These are phyloP conservation scores for Buceros bicornis DNA, from an alignment of 2,797 vertebrate genomes.

Conservation along the genomic window DNA sequence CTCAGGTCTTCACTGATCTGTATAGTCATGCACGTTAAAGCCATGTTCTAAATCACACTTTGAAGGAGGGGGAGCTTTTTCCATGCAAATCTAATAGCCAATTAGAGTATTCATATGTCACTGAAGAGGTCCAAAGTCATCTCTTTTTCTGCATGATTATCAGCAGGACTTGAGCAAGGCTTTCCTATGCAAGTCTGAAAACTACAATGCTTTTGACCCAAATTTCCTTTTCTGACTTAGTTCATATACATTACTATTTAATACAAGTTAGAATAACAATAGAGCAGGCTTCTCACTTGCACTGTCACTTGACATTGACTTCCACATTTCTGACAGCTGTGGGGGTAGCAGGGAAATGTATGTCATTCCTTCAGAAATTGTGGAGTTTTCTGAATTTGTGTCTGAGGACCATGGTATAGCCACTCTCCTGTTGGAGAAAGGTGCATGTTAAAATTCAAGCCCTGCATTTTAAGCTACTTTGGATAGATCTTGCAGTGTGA, in stretches of 20 bases:
- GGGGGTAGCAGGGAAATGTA: background rate
- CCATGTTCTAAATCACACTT: background rate
- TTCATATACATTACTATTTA: background rate
- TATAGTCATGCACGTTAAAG: background rate
- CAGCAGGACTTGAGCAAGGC: background rate
- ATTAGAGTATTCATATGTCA: background rate
- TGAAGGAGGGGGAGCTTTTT: background rate
- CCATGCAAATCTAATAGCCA: background rate
- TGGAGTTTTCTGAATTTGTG: background rate
- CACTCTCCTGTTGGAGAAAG: background rate
- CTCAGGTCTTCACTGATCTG: background rate
- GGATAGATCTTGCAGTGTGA: background rate
- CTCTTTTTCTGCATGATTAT: background rate
- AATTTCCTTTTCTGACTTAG: background rate
- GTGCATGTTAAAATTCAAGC: background rate
- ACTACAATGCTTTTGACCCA: background rate
- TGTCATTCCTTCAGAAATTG: background rate
- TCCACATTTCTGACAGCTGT: background rate
- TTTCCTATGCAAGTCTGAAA: background rate
- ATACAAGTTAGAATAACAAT: background rate
- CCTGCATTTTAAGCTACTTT: background rate
- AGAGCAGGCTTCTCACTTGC: background rate
- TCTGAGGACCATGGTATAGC: rapidly evolving
- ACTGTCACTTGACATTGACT: background rate
- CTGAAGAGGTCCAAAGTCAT: rapidly evolving